phyloP scores from a whole-genome alignment of 2,797 vertebrate genomes.

The Chelidonichthys spinosus region DNA sequence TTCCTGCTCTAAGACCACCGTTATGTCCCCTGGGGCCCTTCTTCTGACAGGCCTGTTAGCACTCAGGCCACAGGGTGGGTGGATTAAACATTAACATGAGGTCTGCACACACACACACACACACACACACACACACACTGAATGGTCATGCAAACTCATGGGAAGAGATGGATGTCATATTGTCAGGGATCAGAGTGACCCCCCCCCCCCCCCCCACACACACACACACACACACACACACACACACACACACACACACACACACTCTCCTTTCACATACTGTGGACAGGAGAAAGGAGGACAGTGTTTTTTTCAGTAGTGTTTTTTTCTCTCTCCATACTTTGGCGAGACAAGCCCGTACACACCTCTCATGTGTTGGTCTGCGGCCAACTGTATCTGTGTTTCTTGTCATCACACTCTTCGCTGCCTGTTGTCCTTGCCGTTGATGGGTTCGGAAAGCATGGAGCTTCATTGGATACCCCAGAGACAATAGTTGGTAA shows the following conservation, averaged over 20 bases:
- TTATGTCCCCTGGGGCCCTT: conserved; percentile 31
- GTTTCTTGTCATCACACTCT: conserved; percentile 14
- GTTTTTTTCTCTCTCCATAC: conserved; percentile 15
- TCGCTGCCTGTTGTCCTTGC: conserved; percentile 15
- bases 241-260: conserved; percentile 13
- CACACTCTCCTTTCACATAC: too few species aligned
- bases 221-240: conserved; percentile 24
- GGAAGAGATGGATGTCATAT: conserved; percentile 40
- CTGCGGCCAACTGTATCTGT: conserved; percentile 24
- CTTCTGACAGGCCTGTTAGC: conserved; percentile 57
- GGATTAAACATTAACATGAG: conserved; percentile 77
- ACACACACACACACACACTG: conserved; percentile 23
- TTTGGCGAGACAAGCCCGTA: conserved; percentile 41
- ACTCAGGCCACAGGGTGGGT: conserved; percentile 62
- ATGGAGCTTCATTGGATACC: not conserved
- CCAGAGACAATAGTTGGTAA: conserved; percentile 8
- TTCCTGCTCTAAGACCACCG: conserved; percentile 48
- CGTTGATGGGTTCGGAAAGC: conserved; percentile 1
- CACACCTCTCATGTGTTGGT: conserved; percentile 45
- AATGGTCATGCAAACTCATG: conserved; percentile 34
- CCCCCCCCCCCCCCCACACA: too few species aligned
- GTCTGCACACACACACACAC: conserved; percentile 12
- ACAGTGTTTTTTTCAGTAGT: not conserved
- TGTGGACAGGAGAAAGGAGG: not conserved
- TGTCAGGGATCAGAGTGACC: conserved; percentile 32